Evolutionary conservation across 2,888 invertebrate species (phyloP), one percentile per base, ranked within the genome.

Genomic region (Trisateles emortualis): DNA sequence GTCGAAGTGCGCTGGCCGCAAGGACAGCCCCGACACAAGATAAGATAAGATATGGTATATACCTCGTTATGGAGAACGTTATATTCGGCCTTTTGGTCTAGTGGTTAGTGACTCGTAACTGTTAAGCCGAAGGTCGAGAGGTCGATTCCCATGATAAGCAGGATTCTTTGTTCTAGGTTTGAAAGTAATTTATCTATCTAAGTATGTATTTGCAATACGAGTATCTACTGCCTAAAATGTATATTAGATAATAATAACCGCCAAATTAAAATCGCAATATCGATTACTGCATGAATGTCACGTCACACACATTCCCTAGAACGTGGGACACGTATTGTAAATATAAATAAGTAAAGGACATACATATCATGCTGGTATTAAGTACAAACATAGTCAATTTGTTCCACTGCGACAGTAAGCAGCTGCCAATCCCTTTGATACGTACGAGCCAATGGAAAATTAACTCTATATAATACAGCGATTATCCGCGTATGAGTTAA

Each of bases 401-500:
- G 76, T 79, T 76, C 74, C 78, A 65, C 68, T 67, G 67, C 68
- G 75, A 79, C 76, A 70, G 68, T 85, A 83, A 84, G 86, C 91
- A 89, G 90, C 90, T 91, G 91, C 84, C 78, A 81, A 81, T 82
- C 81, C 78, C 79, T 77, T 74, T 74, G 66, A 74, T 76, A 78
- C 78, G 71, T 76, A 78, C 78, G 71, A 72, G 77, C 83, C 76
- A 86, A 88, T 86, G 88, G 87, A 88, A 92, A 92, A 91, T 91
- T 90, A 92, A 90, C 88, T 88, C 87, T 69, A 80, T 77, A 92
- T 92, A 92, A 92, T 89, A 81, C 88, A 72, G 78, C 88, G 92
- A 92, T 92, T 92, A 92, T 90, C 90, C 88, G 89, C 87, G 86
- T 91, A 92, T 87, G 87, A 90, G 84, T 92, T 90, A 90, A 92